Percentiles rank a stretch among this genome's conserved stretches.
Evolutionary conservation across 2,113 vertebrate genomes (phyloP).

Genomic region (Chamaea fasciata): DNA sequence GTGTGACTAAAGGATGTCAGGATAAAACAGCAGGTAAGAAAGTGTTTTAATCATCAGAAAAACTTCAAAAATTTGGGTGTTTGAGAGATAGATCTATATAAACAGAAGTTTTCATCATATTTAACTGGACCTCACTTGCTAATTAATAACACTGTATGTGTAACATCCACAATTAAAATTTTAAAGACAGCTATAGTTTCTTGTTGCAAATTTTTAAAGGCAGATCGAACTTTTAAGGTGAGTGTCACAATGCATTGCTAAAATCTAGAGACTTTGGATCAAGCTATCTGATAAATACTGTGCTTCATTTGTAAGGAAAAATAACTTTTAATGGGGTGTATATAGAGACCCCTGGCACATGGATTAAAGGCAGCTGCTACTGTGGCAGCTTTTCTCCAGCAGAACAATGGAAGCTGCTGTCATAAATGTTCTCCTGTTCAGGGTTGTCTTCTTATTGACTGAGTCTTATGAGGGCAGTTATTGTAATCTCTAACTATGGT

Average conservation of each 20-base stretch:
- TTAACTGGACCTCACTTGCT: background rate
- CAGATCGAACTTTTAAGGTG: background rate
- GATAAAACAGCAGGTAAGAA: background rate
- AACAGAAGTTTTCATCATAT: background rate
- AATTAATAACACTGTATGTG: background rate
- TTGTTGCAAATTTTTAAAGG: background rate
- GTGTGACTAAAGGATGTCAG: background rate
- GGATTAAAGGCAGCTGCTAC: background rate
- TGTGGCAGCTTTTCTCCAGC: background rate
- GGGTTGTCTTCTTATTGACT: background rate
- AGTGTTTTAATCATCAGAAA: background rate
- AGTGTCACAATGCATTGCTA: too few relatives aligned
- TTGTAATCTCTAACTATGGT: background rate
- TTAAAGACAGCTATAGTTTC: background rate
- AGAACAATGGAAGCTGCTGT: background rate
- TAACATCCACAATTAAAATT: background rate
- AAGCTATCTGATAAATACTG: background rate
- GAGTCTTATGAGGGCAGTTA: background rate
- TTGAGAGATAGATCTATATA: background rate
- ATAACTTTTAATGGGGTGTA: accelerated
- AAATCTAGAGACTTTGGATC: background rate
- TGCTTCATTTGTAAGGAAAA: background rate
- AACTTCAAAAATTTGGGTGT: background rate
- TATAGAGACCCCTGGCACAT: accelerated
- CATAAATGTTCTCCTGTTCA: background rate